Evolutionary conservation across 2,113 vertebrate genomes (phyloP).

Genomic region (Nycticebus coucang): DNA sequence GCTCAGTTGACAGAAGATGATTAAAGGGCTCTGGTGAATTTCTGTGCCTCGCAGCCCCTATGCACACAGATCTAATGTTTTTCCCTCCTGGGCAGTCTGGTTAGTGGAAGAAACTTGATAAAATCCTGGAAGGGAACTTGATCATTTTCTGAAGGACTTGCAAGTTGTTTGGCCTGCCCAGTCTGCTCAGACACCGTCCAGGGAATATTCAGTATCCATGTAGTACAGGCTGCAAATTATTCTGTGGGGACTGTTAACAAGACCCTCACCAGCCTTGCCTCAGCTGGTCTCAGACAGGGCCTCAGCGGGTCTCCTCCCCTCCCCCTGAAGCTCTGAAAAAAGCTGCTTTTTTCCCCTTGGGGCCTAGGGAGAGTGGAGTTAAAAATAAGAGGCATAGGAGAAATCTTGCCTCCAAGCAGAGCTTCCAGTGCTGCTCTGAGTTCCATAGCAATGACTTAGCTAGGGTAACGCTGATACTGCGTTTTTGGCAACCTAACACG

Average conservation of each 20-base stretch:
- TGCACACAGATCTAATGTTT: not conserved
- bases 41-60: not conserved
- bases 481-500: not conserved
- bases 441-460: not conserved
- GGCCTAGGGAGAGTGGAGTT: not conserved
- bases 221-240: conserved; percentile 81
- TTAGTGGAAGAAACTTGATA: conserved; percentile 75
- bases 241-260: conserved; percentile 70
- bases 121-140: conserved; percentile 78
- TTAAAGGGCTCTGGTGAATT: not conserved
- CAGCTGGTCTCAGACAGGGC: not conserved
- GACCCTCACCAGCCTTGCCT: conserved; percentile 57
- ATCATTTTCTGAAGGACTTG: conserved; percentile 78
- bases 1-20: not conserved
- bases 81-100: conserved; percentile 29
- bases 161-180: conserved; percentile 79
- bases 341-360: not conserved
- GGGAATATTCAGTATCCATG: conserved; percentile 79
- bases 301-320: conserved; percentile 47
- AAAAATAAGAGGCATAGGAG: not conserved
- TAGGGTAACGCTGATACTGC: not conserved
- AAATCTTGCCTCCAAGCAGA: not conserved
- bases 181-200: conserved; percentile 78
- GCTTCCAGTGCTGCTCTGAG: not conserved
- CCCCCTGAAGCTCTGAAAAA: not conserved